A percentile compares a stretch with the other conserved stretches of the same genome.
Evolutionary conservation across 2,888 invertebrate genomes (phyloP).

Genomic region (Polylopha cassiicola): DNA sequence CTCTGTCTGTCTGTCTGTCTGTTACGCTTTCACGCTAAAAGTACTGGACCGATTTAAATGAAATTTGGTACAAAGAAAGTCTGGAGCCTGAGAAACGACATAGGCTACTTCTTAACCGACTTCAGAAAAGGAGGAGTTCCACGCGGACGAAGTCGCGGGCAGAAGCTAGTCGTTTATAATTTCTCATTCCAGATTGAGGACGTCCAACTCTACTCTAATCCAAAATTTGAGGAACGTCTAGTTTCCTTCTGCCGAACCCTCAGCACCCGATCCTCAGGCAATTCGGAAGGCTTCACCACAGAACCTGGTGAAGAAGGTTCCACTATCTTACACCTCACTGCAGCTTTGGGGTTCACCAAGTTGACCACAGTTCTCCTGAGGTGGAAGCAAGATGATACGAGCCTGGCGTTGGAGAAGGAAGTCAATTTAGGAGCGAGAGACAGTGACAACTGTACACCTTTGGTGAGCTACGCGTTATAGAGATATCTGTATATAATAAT

Average conservation of each 20-base stretch:
- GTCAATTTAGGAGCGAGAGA: constrained; percentile 94
- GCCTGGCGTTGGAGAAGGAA: constrained; percentile 91
- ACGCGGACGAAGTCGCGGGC: too few species aligned
- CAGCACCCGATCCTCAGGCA: constrained; percentile 69
- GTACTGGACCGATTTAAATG: too few species aligned
- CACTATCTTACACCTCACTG: constrained; percentile 92
- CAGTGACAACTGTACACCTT: constrained; percentile 92
- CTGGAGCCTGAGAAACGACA: too few species aligned
- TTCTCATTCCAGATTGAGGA: constrained; percentile 78
- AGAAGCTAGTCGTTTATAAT: too few species aligned
- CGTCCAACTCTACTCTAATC: constrained; percentile 79
- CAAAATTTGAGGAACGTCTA: constrained; percentile 90
- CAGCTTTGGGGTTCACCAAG: constrained; percentile 92
- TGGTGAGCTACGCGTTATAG: constrained; percentile 76
- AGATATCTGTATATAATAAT: neutral
- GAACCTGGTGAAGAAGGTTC: constrained; percentile 73
- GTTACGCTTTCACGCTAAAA: too few species aligned
- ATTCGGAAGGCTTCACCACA: constrained; percentile 76
- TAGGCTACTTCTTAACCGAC: too few species aligned
- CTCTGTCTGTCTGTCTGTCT: too few species aligned
- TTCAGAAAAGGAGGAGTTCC: too few species aligned
- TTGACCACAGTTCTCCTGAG: constrained; percentile 89
- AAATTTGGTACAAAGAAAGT: too few species aligned
- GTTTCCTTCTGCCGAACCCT: constrained; percentile 89
- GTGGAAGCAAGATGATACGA: constrained; percentile 93